Base-by-base conservation (phyloP, 1,140 invertebrate species). In the Paraescarpia echinospica region DNA sequence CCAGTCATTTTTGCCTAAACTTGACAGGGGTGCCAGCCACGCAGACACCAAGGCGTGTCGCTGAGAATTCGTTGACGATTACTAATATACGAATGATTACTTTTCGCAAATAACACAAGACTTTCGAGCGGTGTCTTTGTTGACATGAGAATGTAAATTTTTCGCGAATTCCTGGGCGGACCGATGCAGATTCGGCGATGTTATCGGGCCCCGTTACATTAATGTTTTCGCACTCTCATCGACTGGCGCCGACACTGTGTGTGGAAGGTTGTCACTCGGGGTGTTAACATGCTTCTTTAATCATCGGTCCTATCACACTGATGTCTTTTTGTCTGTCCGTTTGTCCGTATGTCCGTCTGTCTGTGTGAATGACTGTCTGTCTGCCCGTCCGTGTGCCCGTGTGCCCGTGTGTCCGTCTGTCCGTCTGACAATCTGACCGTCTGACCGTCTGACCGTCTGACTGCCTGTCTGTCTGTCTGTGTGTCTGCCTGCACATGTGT, bases 341-440 rank as follows among this genome's bases (percentile, higher is more conserved):
- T 12, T 41, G 41, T 41, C 41, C 12, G 41, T 41, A 4, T 41
- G 41, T 41, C 41, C n/a, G n/a, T 41, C 41, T 41, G 41, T 41
- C 41, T 41, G n/a, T 41, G 4, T 41, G 41, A 6, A 4, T 41
- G 41, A 6, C 41, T 41, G 41, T 12, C n/a, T n/a, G n/a, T 41
- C 41, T 41, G 41, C 12, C 41, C 12, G 41, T 48, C 89, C 27
- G 34, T 93, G 4, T 33, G 92, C 92, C 92, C 77, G 41, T 93
- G 41, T 93, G 92, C 88, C 92, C 92, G 92, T 93, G 35, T 93
- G 92, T 93, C 12, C 92, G 48, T 93, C 92, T 93, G 93, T 93
- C 92, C 92, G 92, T 93, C 12, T 93, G 92, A 88, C 92, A 51
- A 91, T 93, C 92, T 93, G 93, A 88, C 89, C 35, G 89, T 89